Evolutionary conservation across 30 jellyfish, hydroid and myxozoan species (phyloP).

Genomic region (Turritopsis rubra): DNA sequence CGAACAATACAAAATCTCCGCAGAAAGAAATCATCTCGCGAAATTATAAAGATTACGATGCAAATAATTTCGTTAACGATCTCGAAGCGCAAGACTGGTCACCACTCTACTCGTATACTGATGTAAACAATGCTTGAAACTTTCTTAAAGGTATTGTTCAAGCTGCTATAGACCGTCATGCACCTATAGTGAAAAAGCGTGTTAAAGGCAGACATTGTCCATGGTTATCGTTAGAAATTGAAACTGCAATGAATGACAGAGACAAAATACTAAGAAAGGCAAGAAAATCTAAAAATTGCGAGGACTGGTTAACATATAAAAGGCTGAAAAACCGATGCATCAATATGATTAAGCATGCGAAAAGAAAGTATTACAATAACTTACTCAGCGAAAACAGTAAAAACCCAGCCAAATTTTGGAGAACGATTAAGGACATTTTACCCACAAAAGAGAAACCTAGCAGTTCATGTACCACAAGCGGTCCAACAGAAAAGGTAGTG

Average conservation of each 20-base stretch:
- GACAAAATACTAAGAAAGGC: constrained; percentile 24
- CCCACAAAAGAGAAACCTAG: constrained; percentile 11
- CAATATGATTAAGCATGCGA: constrained; percentile 15
- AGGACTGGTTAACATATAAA: constrained; percentile 16
- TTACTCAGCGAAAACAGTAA: constrained; percentile 14
- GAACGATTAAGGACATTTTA: not conserved
- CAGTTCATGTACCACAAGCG: not conserved
- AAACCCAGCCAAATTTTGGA: constrained; percentile 23
- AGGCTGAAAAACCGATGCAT: constrained; percentile 15
- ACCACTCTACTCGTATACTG: constrained; percentile 18
- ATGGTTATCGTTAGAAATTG: not conserved
- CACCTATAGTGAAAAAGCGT: not conserved
- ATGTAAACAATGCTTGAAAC: constrained; percentile 26
- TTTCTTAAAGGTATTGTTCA: not conserved
- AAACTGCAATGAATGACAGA: constrained; percentile 8
- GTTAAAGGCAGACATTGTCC: constrained; percentile 11
- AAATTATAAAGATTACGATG: constrained; percentile 26
- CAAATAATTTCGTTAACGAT: constrained; percentile 4
- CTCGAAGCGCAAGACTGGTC: constrained; percentile 21
- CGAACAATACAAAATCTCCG: constrained; percentile 16
- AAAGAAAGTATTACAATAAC: constrained; percentile 15
- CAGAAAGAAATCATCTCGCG: constrained; percentile 34
- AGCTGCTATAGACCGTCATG: not conserved
- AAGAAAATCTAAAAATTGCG: constrained; percentile 12
- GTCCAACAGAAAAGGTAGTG: not conserved